Percentiles rank a stretch among this genome's conserved stretches.
Evolutionary conservation across 2,797 vertebrate genomes (phyloP).

Genomic region (Mormyrus hasselquistii): DNA sequence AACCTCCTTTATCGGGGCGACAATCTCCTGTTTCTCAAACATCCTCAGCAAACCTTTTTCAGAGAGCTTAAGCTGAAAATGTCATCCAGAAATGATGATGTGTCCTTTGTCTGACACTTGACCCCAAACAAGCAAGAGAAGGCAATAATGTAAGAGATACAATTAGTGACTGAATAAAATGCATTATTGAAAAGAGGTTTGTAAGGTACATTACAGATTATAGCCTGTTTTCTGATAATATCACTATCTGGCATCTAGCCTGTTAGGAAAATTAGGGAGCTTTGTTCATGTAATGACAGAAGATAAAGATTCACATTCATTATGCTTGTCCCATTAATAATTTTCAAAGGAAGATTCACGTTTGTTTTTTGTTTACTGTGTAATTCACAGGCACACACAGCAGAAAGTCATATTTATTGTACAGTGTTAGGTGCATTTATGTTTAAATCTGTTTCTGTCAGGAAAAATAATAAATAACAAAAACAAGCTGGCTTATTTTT

Average conservation of each 20-base stretch:
- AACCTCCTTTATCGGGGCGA: background rate
- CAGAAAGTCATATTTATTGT: background rate
- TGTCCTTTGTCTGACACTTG: background rate
- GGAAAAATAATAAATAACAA: background rate
- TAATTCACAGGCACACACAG: background rate
- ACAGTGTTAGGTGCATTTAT: background rate
- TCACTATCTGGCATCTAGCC: constrained; percentile 6
- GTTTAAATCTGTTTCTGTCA: background rate
- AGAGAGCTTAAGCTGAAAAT: background rate
- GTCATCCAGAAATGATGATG: background rate
- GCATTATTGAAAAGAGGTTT: background rate
- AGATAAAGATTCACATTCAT: constrained; percentile 15
- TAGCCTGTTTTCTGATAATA: background rate
- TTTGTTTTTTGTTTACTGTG: background rate
- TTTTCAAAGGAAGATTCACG: constrained; percentile 7
- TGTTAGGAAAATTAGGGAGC: constrained; percentile 17
- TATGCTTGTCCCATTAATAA: constrained; percentile 5
- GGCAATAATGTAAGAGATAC: background rate
- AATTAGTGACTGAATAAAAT: background rate
- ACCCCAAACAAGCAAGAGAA: background rate
- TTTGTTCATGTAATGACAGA: constrained; percentile 19
- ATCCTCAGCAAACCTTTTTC: background rate
- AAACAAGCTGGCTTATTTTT: background rate
- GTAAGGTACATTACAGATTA: constrained; percentile 16
- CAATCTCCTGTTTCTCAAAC: background rate